These are phyloP conservation scores for Platerodrilus igneus DNA, from an alignment of 2,888 invertebrate genomes.

Conservation along the genomic window DNA sequence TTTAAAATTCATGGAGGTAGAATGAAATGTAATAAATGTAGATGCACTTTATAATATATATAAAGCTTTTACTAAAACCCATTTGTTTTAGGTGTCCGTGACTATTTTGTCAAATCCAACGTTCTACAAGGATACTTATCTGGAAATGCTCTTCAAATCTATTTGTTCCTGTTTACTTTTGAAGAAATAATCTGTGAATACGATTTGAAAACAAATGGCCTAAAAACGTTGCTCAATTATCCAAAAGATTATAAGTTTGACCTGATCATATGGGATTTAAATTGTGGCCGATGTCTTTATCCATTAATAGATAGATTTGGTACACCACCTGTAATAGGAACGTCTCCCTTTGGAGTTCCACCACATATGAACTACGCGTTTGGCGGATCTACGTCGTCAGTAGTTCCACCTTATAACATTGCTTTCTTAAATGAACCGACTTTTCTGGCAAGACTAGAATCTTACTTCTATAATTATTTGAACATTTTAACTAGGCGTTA, in stretches of 20 bases:
- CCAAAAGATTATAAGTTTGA: constrained; percentile 28
- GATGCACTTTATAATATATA: no score
- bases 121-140: no score
- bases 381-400: constrained; percentile 26
- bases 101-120: no score
- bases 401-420: constrained; percentile 30
- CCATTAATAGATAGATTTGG: constrained; percentile 28
- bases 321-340: constrained; percentile 27
- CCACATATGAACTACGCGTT: constrained; percentile 18
- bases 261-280: constrained; percentile 28
- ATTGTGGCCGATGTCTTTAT: constrained; percentile 25
- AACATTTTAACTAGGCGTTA: constrained; percentile 10
- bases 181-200: constrained; percentile 10
- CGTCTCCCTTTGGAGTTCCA: constrained; percentile 25
- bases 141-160: no score
- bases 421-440: constrained; percentile 27
- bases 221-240: constrained; percentile 24
- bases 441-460: constrained; percentile 29
- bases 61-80: no score
- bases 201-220: constrained; percentile 19
- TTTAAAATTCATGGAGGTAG: no score
- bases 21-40: no score
- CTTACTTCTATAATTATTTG: constrained; percentile 20
- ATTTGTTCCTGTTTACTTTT: no score
- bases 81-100: no score